Base-by-base conservation (phyloP, 2,797 vertebrate genomes). In the Eulemur albifrons region DNA sequence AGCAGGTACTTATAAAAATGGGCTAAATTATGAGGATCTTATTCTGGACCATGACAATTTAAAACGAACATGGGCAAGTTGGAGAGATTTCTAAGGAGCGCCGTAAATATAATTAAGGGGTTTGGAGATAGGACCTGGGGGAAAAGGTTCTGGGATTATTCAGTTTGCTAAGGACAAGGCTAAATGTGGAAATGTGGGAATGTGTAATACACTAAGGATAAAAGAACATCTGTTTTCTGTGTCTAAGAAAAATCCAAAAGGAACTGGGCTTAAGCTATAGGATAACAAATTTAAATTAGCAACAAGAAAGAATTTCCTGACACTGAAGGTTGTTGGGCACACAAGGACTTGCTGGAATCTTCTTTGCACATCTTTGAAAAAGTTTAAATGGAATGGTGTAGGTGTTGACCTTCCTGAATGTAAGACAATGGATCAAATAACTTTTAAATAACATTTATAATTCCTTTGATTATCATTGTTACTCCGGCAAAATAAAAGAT, bases 221-320 rank as follows among this genome's bases (percentile, higher is more conserved):
- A 96, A 94, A 93, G 86, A 97, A 96, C 95, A 97, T 97, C 90
- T 97, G 97, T 96, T 97, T 97, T 95, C 70, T 94, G 84, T 89
- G 86, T 89, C 75, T 92, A 94, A 95, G 91, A 86, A 94, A 96
- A 97, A 93, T 95, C 50, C 80, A 72, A 96, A 97, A 97, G 94
- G 88, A 97, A 95, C 91, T 90, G 65, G 75, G 83, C 57, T 97
- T 95, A 97, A 98, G 93, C 72, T 93, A 79, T 84, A 97, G 83
- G 65, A 93, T 95, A 94, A 96, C 90, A 93, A 80, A 96, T 97
- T 98, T 95, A 94, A 97, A 97, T 97, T 97, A 97, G 93, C 50
- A 94, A 92, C 88, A 93, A 93, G 83, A 93, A 97, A 91, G 90
- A 94, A 97, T 97, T 97, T 97, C 97, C 96, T 97, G 94, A 72